A percentile compares a stretch with the other conserved stretches of the same genome.
Evolutionary conservation across 2,797 vertebrate species (phyloP).

Genomic region (Mormyrops boulengeri): DNA sequence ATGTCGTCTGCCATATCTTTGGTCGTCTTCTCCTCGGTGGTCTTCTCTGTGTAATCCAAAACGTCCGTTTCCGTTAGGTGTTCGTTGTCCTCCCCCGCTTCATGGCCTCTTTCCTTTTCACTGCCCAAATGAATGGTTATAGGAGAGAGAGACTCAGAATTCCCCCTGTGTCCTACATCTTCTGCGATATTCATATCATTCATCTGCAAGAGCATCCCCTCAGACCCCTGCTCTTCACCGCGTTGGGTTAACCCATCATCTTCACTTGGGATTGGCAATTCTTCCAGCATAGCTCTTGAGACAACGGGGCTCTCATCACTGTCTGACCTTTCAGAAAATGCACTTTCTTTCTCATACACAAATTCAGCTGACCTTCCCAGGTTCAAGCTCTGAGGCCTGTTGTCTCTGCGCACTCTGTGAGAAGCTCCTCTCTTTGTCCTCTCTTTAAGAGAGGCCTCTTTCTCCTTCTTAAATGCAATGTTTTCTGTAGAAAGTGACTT

Average conservation of each 20-base stretch:
- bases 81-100: conserved; percentile 30
- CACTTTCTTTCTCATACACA: conserved; percentile 47
- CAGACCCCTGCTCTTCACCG: conserved; percentile 16
- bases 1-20: conserved; percentile 37
- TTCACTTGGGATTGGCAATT: conserved; percentile 34
- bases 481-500: conserved; percentile 38
- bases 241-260: conserved; percentile 6
- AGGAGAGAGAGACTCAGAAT: background rate
- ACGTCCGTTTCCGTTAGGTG: conserved; percentile 27
- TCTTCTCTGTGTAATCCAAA: conserved; percentile 21
- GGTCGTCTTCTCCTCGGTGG: conserved; percentile 38
- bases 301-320: conserved; percentile 48
- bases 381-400: conserved; percentile 65
- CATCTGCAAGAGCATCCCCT: conserved; percentile 24
- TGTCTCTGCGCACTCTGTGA: conserved; percentile 53
- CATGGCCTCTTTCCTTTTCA: conserved; percentile 41
- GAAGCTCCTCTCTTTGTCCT: conserved; percentile 39
- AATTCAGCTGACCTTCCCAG: conserved; percentile 55
- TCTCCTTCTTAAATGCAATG: conserved; percentile 34
- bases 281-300: conserved; percentile 21
- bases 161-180: background rate
- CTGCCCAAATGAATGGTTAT: conserved; percentile 21
- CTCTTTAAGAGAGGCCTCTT: conserved; percentile 22
- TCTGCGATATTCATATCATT: conserved; percentile 41
- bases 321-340: conserved; percentile 53